Evolutionary conservation across 2,888 invertebrate genomes (phyloP).

Genomic region (Agonopterix alstromeriana): DNA sequence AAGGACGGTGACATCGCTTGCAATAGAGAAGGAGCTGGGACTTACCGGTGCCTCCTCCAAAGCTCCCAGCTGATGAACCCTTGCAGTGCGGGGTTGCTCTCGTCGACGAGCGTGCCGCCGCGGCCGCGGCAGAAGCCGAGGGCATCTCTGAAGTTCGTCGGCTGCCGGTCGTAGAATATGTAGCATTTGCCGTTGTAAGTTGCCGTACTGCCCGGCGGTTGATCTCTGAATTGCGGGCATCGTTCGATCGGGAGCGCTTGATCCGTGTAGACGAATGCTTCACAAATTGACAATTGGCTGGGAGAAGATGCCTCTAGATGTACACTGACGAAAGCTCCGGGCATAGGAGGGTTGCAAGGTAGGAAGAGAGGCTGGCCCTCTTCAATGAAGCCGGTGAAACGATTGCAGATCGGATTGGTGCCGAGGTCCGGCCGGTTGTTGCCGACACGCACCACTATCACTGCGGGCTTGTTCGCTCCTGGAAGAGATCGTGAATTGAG

Average conservation of each 20-base stretch:
- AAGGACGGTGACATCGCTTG: too few species aligned
- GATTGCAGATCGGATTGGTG: slow-evolving; percentile 94
- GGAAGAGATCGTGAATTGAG: slow-evolving; percentile 12
- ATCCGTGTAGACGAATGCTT: slow-evolving; percentile 96
- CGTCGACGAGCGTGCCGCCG: slow-evolving; percentile 91
- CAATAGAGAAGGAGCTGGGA: slow-evolving; percentile 4
- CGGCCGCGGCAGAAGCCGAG: slow-evolving; percentile 86
- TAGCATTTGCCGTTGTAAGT: slow-evolving; percentile 97
- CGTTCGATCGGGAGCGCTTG: slow-evolving; percentile 92
- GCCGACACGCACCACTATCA: slow-evolving; percentile 92
- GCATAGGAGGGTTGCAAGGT: slow-evolving; percentile 96
- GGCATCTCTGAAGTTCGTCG: slow-evolving; percentile 87
- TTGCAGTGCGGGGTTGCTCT: slow-evolving; percentile 94
- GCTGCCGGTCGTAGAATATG: slow-evolving; percentile 93
- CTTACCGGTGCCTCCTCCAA: slow-evolving; percentile 89
- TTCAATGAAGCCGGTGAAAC: slow-evolving; percentile 90
- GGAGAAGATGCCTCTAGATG: slow-evolving; percentile 87
- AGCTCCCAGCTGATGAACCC: slow-evolving; percentile 97
- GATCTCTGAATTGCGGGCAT: slow-evolving; percentile 94
- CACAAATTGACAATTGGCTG: slow-evolving; percentile 91
- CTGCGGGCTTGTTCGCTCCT: slow-evolving; percentile 88
- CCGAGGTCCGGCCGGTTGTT: slow-evolving; percentile 95
- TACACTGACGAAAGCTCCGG: slow-evolving; percentile 95
- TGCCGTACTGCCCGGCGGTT: slow-evolving; percentile 93
- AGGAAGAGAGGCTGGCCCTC: slow-evolving; percentile 94